Conservation (phyloP, 2,888 invertebrate species). For the Plagiodera versicolora region DNA sequence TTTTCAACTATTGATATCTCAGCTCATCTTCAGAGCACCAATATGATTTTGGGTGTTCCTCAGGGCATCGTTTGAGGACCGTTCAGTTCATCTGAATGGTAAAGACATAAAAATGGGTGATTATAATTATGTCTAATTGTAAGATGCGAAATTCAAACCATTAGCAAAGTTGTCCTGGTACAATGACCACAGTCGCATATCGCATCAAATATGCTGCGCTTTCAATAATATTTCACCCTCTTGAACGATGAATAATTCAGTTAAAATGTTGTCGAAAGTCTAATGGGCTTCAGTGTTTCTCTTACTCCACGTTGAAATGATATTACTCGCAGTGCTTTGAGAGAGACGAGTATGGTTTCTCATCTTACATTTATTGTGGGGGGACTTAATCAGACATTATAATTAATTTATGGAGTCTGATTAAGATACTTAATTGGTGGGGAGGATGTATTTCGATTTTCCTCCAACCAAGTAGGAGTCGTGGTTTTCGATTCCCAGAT, state of each 20-base stretch:
- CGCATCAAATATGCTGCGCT: background rate
- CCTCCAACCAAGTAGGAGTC: too few relatives aligned
- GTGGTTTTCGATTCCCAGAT: too few relatives aligned
- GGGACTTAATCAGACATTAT: conserved; percentile 55
- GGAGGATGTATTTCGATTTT: conserved; percentile 24
- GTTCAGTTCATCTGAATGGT: too few relatives aligned
- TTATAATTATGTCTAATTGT: too few relatives aligned
- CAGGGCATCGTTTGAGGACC: too few relatives aligned
- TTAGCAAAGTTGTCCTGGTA: background rate
- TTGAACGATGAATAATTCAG: conserved; percentile 7
- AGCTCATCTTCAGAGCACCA: too few relatives aligned
- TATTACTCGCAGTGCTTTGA: conserved; percentile 32
- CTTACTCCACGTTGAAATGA: conserved; percentile 31
- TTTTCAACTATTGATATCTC: too few relatives aligned
- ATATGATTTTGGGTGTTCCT: too few relatives aligned
- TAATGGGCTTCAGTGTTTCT: conserved; percentile 28
- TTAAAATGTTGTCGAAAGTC: conserved; percentile 14
- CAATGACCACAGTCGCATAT: background rate
- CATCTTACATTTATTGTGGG: conserved; percentile 47
- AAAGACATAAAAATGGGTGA: too few relatives aligned
- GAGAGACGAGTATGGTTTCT: conserved; percentile 33
- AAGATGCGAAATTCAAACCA: too few relatives aligned
- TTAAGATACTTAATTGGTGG: conserved; percentile 48
- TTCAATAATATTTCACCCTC: conserved; percentile 1
- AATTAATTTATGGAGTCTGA: conserved; percentile 55